phyloP scores from a whole-genome alignment of 1,140 invertebrate species.

The Telenomus remus region DNA sequence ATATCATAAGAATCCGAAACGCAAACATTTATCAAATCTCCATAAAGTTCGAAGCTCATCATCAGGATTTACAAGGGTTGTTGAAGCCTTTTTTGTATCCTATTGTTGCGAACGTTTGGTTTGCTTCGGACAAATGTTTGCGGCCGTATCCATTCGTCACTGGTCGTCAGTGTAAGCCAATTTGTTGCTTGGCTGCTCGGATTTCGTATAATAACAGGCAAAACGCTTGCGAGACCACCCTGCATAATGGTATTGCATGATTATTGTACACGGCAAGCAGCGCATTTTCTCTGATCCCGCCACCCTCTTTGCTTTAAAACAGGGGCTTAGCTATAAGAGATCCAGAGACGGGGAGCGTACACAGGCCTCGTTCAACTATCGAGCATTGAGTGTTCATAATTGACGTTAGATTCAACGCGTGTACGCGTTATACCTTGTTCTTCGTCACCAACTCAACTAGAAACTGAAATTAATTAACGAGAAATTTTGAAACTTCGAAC shows the following conservation, averaged over 20 bases:
- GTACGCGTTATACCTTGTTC: no score
- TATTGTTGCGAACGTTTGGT: slow-evolving; percentile 40
- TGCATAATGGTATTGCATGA: slow-evolving; percentile 64
- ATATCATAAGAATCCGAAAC: slow-evolving; percentile 22
- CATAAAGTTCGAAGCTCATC: slow-evolving; percentile 31
- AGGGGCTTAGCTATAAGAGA: slow-evolving; percentile 51
- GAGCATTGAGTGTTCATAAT: slow-evolving; percentile 52
- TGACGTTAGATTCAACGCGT: slow-evolving; percentile 48
- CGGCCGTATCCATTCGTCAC: slow-evolving; percentile 64
- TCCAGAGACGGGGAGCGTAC: slow-evolving; percentile 41
- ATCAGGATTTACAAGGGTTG: slow-evolving; percentile 42
- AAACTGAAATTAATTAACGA: not conserved
- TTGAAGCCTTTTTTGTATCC: slow-evolving; percentile 17
- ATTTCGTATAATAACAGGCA: slow-evolving; percentile 63
- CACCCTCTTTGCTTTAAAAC: slow-evolving; percentile 52
- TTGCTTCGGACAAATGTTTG: slow-evolving; percentile 64
- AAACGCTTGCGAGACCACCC: slow-evolving; percentile 51
- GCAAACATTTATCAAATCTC: slow-evolving; percentile 45
- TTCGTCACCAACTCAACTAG: slow-evolving; percentile 9
- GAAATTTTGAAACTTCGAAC: not conserved
- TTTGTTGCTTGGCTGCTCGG: slow-evolving; percentile 67
- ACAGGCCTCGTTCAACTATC: slow-evolving; percentile 41
- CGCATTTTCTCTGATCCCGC: slow-evolving; percentile 53
- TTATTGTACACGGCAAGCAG: slow-evolving; percentile 61
- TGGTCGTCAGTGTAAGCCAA: slow-evolving; percentile 66